phyloP scores from a whole-genome alignment of 2,888 invertebrate species.

The Folsomia manolachei region DNA sequence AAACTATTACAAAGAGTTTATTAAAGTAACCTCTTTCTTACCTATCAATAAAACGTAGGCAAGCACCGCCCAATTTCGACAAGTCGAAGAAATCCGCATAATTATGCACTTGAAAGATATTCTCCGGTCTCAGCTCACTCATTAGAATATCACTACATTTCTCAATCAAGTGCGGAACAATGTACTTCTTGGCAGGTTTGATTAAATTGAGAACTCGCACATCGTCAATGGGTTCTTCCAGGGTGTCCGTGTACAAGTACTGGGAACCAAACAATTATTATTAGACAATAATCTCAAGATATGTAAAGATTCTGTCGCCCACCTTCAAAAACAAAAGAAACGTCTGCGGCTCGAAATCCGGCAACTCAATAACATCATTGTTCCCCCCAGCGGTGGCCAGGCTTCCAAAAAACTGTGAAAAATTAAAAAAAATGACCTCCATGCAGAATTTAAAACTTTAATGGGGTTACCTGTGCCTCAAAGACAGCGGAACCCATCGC shows the following conservation, averaged over 20 bases:
- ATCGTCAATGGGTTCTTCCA: conserved; percentile 71
- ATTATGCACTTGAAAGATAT: conserved; percentile 76
- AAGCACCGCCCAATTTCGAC: conserved; percentile 72
- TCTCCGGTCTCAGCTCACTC: conserved; percentile 72
- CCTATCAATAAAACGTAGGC: conserved; percentile 79
- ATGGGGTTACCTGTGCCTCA: too few relatives aligned
- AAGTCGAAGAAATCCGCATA: conserved; percentile 78
- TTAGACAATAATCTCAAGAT: neutral
- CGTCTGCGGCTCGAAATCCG: conserved; percentile 78
- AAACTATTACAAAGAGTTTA: neutral
- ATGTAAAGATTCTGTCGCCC: neutral
- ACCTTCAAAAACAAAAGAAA: conserved; percentile 68
- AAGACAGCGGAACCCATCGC: conserved; percentile 81
- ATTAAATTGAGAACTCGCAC: conserved; percentile 72
- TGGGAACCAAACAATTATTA: conserved; percentile 9
- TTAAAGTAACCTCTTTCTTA: too few relatives aligned
- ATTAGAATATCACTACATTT: conserved; percentile 76
- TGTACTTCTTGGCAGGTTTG: conserved; percentile 77
- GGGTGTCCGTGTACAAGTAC: conserved; percentile 76
- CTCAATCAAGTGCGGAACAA: conserved; percentile 75
- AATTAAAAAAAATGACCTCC: too few relatives aligned
- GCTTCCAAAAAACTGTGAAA: conserved; percentile 74
- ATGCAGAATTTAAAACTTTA: too few relatives aligned
- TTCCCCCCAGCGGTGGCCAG: conserved; percentile 61
- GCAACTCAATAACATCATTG: conserved; percentile 66